Percentiles rank a stretch among this genome's conserved stretches.
phyloP scores from a whole-genome alignment of 2,888 invertebrate species.

The Polyploca ridens region DNA sequence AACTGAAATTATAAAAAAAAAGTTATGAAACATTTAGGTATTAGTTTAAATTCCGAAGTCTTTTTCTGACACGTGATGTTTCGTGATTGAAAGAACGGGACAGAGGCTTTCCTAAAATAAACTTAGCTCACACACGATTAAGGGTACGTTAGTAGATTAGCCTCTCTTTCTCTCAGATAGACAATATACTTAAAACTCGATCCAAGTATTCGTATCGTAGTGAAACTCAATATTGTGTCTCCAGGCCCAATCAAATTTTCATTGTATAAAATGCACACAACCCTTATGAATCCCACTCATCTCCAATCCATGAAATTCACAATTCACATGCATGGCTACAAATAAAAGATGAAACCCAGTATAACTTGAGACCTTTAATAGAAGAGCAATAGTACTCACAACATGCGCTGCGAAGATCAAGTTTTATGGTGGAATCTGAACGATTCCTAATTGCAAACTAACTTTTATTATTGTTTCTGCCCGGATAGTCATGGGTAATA shows the following conservation, averaged over 20 bases:
- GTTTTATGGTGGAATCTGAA: background rate
- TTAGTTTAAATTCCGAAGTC: too few relatives aligned
- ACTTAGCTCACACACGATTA: too few relatives aligned
- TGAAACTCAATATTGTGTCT: background rate
- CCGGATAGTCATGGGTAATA: conserved; percentile 46
- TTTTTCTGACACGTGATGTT: too few relatives aligned
- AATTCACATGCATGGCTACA: conserved; percentile 18
- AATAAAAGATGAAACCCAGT: conserved; percentile 30
- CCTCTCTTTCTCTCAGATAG: background rate
- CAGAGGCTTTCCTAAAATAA: too few relatives aligned
- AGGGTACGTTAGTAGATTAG: too few relatives aligned
- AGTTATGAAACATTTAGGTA: too few relatives aligned
- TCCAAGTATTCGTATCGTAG: background rate
- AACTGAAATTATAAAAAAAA: too few relatives aligned
- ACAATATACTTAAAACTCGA: background rate
- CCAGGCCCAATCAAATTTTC: background rate
- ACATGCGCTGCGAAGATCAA: background rate
- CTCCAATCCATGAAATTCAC: background rate
- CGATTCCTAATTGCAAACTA: conserved; percentile 56
- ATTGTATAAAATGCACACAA: background rate
- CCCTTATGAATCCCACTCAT: background rate
- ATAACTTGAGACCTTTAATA: conserved; percentile 23
- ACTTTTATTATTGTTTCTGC: conserved; percentile 63
- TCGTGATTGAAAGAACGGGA: too few relatives aligned
- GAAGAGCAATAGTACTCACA: conserved; percentile 1